Evolutionary conservation across 2,113 vertebrate species (phyloP).

Genomic region (Propithecus coquereli): DNA sequence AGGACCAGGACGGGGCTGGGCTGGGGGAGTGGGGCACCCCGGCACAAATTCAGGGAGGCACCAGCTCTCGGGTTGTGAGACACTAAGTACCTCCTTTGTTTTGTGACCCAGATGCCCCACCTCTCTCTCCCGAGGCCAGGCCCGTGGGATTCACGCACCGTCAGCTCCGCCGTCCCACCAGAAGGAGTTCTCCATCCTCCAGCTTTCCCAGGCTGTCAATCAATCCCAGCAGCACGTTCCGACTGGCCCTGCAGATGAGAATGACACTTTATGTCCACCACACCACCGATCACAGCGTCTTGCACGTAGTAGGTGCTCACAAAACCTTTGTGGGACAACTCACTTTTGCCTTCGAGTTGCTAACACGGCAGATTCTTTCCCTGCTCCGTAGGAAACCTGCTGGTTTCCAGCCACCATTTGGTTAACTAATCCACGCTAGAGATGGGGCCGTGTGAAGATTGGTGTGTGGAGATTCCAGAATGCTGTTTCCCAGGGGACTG

Average conservation of each 20-base stretch:
- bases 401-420: fast-evolving
- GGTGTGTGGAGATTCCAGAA: neutral
- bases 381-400: neutral
- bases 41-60: neutral
- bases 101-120: fast-evolving
- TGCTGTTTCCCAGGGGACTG: too few relatives aligned
- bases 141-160: fast-evolving
- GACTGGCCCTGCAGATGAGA: fast-evolving
- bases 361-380: fast-evolving
- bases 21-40: fast-evolving
- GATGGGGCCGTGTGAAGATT: neutral
- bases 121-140: fast-evolving
- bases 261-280: fast-evolving
- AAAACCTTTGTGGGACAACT: fast-evolving
- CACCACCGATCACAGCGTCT: fast-evolving
- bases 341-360: fast-evolving
- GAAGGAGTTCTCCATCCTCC: too few relatives aligned
- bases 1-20: too few relatives aligned
- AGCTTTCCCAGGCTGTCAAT: fast-evolving
- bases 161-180: too few relatives aligned
- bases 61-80: too few relatives aligned
- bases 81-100: fast-evolving
- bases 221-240: too few relatives aligned
- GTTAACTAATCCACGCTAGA: fast-evolving
- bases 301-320: fast-evolving